Conservation (phyloP, 2,113 vertebrate genomes). For the Geococcyx californianus region DNA sequence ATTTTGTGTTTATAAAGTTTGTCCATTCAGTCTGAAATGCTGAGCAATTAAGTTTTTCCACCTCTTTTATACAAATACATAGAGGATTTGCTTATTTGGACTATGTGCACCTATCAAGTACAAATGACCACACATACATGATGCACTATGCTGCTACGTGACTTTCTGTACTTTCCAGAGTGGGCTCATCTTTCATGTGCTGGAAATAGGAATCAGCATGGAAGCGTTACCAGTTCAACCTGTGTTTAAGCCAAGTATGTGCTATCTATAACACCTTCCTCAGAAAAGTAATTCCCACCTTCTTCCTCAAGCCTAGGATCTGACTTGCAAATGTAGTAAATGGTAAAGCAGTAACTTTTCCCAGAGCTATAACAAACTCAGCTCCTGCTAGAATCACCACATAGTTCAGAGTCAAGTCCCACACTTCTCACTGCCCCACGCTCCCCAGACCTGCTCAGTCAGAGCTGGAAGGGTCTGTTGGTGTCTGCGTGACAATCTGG, state of each 20-base stretch:
- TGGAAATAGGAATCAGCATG: background rate
- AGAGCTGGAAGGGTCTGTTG: too few species aligned
- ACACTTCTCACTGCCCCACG: too few species aligned
- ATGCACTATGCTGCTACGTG: background rate
- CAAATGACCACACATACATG: rapidly evolving
- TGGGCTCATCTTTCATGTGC: background rate
- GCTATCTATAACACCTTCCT: background rate
- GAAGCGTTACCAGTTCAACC: background rate
- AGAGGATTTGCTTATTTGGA: background rate
- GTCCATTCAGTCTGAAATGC: background rate
- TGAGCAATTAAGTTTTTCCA: background rate
- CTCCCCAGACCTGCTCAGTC: too few species aligned
- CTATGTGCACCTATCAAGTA: background rate
- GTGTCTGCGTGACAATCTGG: too few species aligned
- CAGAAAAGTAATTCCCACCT: background rate
- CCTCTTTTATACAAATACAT: background rate
- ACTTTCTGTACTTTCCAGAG: background rate
- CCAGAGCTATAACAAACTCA: background rate
- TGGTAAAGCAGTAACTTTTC: background rate
- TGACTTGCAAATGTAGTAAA: background rate
- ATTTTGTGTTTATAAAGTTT: background rate
- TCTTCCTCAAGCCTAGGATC: background rate
- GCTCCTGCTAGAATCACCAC: background rate
- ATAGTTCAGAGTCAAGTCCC: too few species aligned
- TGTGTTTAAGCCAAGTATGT: background rate